Conservation (phyloP, 53 echinoderm and acorn worm species). For the Pentamera pediparva region DNA sequence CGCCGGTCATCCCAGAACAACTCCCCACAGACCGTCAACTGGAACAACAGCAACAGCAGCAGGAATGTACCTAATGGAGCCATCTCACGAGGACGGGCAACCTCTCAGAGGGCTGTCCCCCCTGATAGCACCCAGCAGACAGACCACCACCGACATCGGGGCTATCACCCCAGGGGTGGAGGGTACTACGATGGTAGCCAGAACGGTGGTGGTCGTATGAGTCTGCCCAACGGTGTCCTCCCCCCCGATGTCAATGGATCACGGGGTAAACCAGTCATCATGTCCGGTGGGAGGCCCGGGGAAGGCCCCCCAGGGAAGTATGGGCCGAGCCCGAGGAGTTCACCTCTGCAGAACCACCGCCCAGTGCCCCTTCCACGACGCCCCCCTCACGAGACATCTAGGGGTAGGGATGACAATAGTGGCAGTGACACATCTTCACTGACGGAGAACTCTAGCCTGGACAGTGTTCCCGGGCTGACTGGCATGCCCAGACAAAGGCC, state of each 20-base stretch:
- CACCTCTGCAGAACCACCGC: not conserved
- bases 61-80: conserved; percentile 52
- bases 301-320: not conserved
- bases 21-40: conserved; percentile 7
- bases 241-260: conserved; percentile 32
- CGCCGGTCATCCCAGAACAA: conserved; percentile 34
- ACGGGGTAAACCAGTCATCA: conserved; percentile 8
- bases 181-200: not conserved
- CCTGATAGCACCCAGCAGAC: not conserved
- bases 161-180: not conserved
- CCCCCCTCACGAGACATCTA: conserved; percentile 17
- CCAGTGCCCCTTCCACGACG: conserved; percentile 6
- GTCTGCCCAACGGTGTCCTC: conserved; percentile 39
- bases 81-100: not conserved
- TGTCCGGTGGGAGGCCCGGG: not conserved
- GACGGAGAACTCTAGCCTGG: conserved; percentile 95
- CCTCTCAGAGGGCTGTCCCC: conserved; percentile 22
- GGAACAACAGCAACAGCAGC: conserved; percentile 67
- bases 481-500: conserved; percentile 16
- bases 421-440: conserved; percentile 96
- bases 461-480: conserved; percentile 58
- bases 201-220: conserved; percentile 24
- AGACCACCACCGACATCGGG: not conserved
- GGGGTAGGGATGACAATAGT: conserved; percentile 61
- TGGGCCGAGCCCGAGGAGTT: not conserved